These are phyloP conservation scores for Galaxias olidus DNA, from an alignment of 2,797 vertebrate genomes.

Conservation along the genomic window DNA sequence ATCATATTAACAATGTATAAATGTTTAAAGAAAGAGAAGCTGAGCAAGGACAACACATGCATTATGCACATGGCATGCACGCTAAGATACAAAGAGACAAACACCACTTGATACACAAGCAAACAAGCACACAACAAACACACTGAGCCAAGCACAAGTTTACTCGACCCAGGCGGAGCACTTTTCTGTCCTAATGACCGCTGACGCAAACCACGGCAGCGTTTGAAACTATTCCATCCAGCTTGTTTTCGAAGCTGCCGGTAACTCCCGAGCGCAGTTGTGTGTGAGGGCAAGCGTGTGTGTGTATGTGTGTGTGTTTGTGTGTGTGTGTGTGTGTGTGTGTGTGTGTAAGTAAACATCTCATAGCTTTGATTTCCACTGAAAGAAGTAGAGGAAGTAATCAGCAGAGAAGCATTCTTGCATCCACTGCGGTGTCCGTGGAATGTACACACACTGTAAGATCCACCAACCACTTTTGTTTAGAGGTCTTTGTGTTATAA, in stretches of 20 bases:
- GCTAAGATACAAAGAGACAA: neutral
- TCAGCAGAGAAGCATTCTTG: neutral
- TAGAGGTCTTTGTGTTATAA: too few relatives aligned
- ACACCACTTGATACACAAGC: neutral
- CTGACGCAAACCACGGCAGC: neutral
- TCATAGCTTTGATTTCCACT: neutral
- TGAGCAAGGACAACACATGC: too few relatives aligned
- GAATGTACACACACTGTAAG: neutral
- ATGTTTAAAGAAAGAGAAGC: neutral
- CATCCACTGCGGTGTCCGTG: neutral
- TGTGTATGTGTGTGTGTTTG: neutral
- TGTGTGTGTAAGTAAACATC: neutral
- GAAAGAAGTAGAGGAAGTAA: neutral
- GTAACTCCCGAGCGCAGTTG: neutral
- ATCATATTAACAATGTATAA: neutral
- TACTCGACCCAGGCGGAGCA: neutral
- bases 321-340: conserved; percentile 1
- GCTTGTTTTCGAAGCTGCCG: neutral
- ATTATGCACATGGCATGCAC: neutral
- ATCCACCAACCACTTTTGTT: too few relatives aligned
- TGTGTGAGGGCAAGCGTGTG: neutral
- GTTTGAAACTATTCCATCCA: conserved; percentile 3
- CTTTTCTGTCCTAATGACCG: neutral
- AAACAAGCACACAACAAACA: neutral
- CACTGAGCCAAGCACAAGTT: too few relatives aligned